Base-by-base conservation (phyloP, 2,113 vertebrate species). In the Strix aluco region DNA sequence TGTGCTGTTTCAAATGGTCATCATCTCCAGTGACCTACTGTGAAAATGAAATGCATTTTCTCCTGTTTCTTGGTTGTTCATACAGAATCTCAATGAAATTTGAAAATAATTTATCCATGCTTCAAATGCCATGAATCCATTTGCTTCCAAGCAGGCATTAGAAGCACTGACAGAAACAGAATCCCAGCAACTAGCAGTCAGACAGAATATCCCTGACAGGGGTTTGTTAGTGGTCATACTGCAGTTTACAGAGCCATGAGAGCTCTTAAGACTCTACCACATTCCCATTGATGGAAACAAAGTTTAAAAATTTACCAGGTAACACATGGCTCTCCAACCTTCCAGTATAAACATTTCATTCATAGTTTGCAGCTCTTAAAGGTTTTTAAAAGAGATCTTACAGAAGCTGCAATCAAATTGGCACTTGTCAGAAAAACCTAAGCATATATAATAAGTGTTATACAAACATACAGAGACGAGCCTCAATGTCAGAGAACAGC, bases 1-100 rank as follows among this genome's bases (percentile, higher is more conserved):
- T 94, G 69, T 91, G 91, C 46, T 88, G 42, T 70, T 96, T 95
- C 91, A 97, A 96, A 97, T 55, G 88, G 92, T 86, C 87, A 84
- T 72, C 61, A 27, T 96, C 75, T 92, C 83, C 81, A 93, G 65
- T 46, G 69, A 79, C 92, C 78, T 34, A 66, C 85, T 52, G 81
- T 19, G 65, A 97, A 98, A 97, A 97, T 85, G 85, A 97, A 97
- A 94, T 10, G 23, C 9, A 36, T 92, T 97, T 96, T 92, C 83
- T 93, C 79, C 44, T 94, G 40, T 44, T 88, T 83, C 71, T 77
- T 88, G 47, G 49, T 91, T 94, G 66, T 88, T 97, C 84, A 69
- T 84, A 67, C 49, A 61, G 82, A 96, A 84, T 88, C 85, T 26
- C 38, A 93, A 44, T 44, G 59, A 83, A 94, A 95, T 90, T 61